phyloP scores from a whole-genome alignment of 30 jellyfish, hydroid and myxozoan genomes.

The Pseudorhiza aurosa region DNA sequence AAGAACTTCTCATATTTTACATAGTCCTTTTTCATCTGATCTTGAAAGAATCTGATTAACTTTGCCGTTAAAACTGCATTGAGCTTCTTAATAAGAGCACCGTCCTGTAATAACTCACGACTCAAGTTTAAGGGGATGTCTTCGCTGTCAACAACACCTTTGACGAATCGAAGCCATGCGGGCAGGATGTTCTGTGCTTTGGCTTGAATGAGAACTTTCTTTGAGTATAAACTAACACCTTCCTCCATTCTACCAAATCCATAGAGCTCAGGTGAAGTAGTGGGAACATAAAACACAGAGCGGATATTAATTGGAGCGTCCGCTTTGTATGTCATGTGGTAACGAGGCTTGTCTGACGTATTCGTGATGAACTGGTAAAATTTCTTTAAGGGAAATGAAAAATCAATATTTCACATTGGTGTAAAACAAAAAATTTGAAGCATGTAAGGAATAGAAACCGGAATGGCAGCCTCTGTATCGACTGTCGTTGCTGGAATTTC shows the following conservation, averaged over 20 bases:
- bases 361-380: conserved; percentile 94
- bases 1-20: conserved; percentile 90
- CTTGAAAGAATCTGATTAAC: conserved; percentile 75
- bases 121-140: conserved; percentile 95
- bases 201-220: conserved; percentile 94
- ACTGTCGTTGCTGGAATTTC: neutral
- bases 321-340: conserved; percentile 86
- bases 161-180: conserved; percentile 91
- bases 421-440: neutral
- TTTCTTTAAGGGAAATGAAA: conserved; percentile 53
- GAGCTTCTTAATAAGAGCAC: conserved; percentile 85
- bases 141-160: conserved; percentile 98
- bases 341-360: conserved; percentile 96
- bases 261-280: conserved; percentile 84
- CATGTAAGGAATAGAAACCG: neutral
- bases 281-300: conserved; percentile 86
- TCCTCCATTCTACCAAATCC: conserved; percentile 95
- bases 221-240: conserved; percentile 87
- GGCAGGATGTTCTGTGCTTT: conserved; percentile 92
- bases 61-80: conserved; percentile 73
- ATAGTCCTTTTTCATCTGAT: conserved; percentile 84
- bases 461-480: neutral
- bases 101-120: conserved; percentile 95
- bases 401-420: neutral
- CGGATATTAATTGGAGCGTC: conserved; percentile 98